Evolutionary conservation across 2,797 vertebrate genomes (phyloP), one percentile per base, ranked within the genome.

Genomic region (Anniella stebbinsi): DNA sequence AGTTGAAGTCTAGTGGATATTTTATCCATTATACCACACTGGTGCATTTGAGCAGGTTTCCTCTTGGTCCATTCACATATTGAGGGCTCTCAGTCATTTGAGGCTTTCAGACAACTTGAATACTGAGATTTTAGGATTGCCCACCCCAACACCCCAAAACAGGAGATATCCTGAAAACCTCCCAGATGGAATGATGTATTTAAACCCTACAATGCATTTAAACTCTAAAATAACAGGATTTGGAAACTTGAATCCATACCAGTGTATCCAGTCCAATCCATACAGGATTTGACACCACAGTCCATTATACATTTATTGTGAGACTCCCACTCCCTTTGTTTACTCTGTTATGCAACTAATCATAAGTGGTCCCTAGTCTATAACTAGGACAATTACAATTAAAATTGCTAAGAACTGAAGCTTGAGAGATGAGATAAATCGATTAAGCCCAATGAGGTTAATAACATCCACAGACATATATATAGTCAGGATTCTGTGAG

Each of bases 401-500:
- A 28, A 75, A 86, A 21, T 86, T 72, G 41, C 13, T 57, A 86
- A 57, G 21, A 72, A 36, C 25, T 25, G n/a, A 38, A 73, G 21
- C 33, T 86, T n/a, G 33, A 54, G 48, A 54, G 33, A 73, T 41
- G 0, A 89, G 9, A 86, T 54, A 84, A 73, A 84, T 63, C 41
- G 86, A 73, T 81, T 54, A 80, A 36, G 72, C 0, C 70, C 76
- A 83, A 80, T 86, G 83, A 72, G 72, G 41, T 80, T 90, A 90
- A 89, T 88, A 73, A 70, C 81, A 80, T 90, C 84, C 2, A 92
- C 41, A 91, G 11, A 54, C 3, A 28, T 93, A 77, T 67, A 11
- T 91, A n/a, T n/a, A n/a, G n/a, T 95, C 92, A 90, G 67, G 88
- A 80, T 92, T 90, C 2, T 28, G 54, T 45, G 45, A 45, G 45